These are phyloP conservation scores for Xestobium rufovillosum DNA, from an alignment of 2,888 invertebrate species.

Conservation along the genomic window DNA sequence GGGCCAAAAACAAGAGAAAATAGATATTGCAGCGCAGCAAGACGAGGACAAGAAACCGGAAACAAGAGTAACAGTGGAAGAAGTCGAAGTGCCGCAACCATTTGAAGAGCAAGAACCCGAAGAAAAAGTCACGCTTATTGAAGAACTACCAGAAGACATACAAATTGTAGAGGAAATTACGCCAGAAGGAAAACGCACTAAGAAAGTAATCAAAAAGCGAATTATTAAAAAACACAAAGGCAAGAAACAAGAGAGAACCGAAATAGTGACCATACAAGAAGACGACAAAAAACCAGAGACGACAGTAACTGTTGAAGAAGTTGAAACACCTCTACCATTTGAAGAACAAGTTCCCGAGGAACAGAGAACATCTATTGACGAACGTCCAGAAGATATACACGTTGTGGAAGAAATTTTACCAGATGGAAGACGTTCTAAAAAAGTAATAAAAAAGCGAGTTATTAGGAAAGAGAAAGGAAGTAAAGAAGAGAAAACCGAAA, in stretches of 20 bases:
- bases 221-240: conserved; percentile 29
- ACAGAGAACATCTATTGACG: conserved; percentile 26
- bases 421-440: conserved; percentile 28
- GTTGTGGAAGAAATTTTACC: conserved; percentile 31
- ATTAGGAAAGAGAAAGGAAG: conserved; percentile 38
- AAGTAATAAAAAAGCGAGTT: conserved; percentile 35
- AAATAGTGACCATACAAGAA: conserved; percentile 43
- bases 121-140: conserved; percentile 14
- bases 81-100: conserved; percentile 11
- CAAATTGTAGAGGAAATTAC: conserved; percentile 28
- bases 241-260: conserved; percentile 40
- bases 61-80: conserved; percentile 32
- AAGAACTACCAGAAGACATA: conserved; percentile 28
- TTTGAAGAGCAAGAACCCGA: conserved; percentile 18
- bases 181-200: conserved; percentile 29
- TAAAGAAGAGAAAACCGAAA: conserved; percentile 36
- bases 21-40: conserved; percentile 43
- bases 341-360: conserved; percentile 13
- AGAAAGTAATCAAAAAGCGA: conserved; percentile 33
- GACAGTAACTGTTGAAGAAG: conserved; percentile 32
- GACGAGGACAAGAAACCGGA: conserved; percentile 43
- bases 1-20: conserved; percentile 35
- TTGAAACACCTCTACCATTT: conserved; percentile 15
- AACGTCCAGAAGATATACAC: conserved; percentile 34
- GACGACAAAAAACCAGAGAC: conserved; percentile 38